Conservation (phyloP, 1,140 invertebrate species). For the Microvelia longipes region DNA sequence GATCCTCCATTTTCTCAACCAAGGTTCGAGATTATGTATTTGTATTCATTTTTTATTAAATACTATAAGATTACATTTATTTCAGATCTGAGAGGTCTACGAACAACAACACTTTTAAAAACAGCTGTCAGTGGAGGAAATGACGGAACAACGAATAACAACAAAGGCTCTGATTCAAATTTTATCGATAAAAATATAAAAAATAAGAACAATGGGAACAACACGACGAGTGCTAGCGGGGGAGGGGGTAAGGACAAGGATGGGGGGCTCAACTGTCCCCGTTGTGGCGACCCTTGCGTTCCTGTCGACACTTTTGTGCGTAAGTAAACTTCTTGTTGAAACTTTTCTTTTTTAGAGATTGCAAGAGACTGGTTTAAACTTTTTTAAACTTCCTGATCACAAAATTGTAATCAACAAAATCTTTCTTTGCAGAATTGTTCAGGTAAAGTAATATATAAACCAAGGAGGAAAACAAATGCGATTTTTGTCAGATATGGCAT, state of each 20-base stretch:
- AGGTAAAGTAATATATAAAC: too few relatives aligned
- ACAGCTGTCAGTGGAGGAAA: neutral
- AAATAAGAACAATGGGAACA: neutral
- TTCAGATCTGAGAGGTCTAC: neutral
- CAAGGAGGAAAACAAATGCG: too few relatives aligned
- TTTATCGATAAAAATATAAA: neutral
- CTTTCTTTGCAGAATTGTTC: neutral
- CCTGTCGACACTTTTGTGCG: constrained; percentile 94
- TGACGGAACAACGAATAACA: neutral
- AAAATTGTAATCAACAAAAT: neutral
- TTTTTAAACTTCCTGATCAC: neutral
- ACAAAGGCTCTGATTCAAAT: neutral
- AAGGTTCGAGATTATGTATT: neutral
- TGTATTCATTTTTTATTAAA: neutral
- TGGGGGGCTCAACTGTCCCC: constrained; percentile 65
- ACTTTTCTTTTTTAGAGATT: neutral
- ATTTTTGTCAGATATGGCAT: too few relatives aligned
- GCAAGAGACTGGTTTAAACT: neutral
- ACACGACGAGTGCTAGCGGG: constrained; percentile 5
- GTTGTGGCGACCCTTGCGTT: constrained; percentile 89
- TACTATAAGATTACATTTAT: neutral
- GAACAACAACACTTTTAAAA: neutral
- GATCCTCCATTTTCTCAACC: neutral
- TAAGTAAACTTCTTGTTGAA: too few relatives aligned
- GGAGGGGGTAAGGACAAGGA: constrained; percentile 28